Conservation (phyloP, 2,113 vertebrate genomes). For the Cariama cristata region DNA sequence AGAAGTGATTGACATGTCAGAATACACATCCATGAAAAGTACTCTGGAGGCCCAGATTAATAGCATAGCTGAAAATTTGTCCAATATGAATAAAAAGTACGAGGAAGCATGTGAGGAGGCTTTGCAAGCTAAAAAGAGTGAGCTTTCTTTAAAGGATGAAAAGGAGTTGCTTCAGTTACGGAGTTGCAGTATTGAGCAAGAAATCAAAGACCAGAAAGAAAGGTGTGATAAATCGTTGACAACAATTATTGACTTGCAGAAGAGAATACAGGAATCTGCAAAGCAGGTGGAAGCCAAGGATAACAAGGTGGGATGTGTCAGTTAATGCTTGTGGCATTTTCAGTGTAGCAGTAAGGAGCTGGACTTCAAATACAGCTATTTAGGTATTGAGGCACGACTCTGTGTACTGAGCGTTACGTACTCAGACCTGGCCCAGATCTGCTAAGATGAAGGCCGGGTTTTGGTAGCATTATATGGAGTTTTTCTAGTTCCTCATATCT, state of each 20-base stretch:
- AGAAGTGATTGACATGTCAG: constrained; percentile 75
- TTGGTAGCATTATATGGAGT: accelerated
- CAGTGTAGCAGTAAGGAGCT: not conserved
- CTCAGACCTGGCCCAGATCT: not conserved
- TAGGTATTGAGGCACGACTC: accelerated
- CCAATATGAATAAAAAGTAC: constrained; percentile 74
- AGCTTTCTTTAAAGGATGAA: constrained; percentile 76
- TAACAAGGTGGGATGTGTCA: constrained; percentile 85
- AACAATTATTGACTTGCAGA: constrained; percentile 90
- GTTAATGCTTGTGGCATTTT: accelerated
- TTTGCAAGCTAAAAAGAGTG: constrained; percentile 72
- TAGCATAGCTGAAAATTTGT: constrained; percentile 75
- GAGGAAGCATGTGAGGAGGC: constrained; percentile 79
- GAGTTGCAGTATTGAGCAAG: constrained; percentile 84
- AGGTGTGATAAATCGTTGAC: constrained; percentile 87
- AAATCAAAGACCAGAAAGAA: constrained; percentile 90
- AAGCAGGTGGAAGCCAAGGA: constrained; percentile 94
- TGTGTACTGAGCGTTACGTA: not conserved
- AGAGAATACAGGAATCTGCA: constrained; percentile 89
- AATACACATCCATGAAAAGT: constrained; percentile 79
- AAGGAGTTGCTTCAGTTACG: constrained; percentile 82
- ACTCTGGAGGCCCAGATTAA: constrained; percentile 81
- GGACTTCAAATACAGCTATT: not conserved
- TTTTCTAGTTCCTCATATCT: accelerated
- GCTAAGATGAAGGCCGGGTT: not conserved